Conservation (phyloP, 2,113 vertebrate species). For the Lampris incognitus region DNA sequence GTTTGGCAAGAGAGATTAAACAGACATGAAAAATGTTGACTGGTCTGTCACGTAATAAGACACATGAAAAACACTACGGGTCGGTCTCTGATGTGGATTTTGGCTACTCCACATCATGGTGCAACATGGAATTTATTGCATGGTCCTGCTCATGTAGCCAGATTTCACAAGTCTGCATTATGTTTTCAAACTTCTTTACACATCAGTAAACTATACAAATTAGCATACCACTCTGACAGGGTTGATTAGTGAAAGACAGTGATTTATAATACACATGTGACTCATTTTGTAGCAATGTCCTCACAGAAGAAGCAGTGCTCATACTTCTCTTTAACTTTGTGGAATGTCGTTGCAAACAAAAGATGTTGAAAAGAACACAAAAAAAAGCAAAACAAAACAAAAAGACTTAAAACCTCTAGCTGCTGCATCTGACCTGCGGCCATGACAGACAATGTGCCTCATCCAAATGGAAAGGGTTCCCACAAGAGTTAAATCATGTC, state of each 20-base stretch:
- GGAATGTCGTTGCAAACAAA: slow-evolving; percentile 35
- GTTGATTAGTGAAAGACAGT: not conserved
- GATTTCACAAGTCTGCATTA: slow-evolving; percentile 3
- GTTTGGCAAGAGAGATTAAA: not conserved
- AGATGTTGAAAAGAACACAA: slow-evolving; percentile 30
- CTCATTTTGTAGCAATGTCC: slow-evolving; percentile 10
- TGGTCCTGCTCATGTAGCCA: not conserved
- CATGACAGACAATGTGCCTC: slow-evolving; percentile 16
- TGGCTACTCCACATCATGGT: not conserved
- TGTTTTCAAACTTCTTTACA: slow-evolving; percentile 18
- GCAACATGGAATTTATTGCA: not conserved
- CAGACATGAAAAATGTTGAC: slow-evolving; percentile 1
- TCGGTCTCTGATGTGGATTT: slow-evolving; percentile 28
- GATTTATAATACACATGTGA: slow-evolving; percentile 34
- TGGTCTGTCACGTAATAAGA: slow-evolving; percentile 20
- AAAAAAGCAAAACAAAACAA: slow-evolving; percentile 49
- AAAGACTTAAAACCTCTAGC: slow-evolving; percentile 49
- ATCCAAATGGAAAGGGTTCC: slow-evolving; percentile 45
- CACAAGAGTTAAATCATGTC: slow-evolving; percentile 37
- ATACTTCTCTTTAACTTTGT: slow-evolving; percentile 31
- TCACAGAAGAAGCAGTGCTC: slow-evolving; percentile 1
- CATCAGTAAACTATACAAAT: slow-evolving; percentile 1
- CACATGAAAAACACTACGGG: slow-evolving; percentile 20
- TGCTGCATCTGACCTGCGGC: slow-evolving; percentile 16
- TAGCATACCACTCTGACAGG: not conserved